These are phyloP conservation scores for Lycocorax pyrrhopterus DNA, from an alignment of 2,113 vertebrate species.

Conservation along the genomic window DNA sequence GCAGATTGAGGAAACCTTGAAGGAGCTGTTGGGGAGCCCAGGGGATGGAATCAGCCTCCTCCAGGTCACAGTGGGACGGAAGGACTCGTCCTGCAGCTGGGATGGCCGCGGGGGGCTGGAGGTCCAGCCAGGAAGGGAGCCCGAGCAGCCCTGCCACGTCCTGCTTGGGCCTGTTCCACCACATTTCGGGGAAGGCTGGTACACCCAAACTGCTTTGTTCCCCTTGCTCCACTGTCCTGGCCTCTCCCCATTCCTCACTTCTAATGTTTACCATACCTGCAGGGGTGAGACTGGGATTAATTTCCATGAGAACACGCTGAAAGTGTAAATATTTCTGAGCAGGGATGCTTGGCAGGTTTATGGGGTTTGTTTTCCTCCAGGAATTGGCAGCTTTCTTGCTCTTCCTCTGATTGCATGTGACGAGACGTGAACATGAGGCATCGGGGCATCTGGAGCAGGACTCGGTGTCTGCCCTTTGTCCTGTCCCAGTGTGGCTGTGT, in stretches of 20 bases:
- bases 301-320: background rate
- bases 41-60: background rate
- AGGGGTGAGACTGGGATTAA: slow-evolving; percentile 19
- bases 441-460: background rate
- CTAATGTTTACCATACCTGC: slow-evolving; percentile 6
- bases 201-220: background rate
- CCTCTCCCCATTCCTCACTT: slow-evolving; percentile 33
- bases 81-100: background rate
- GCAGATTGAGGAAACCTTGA: background rate
- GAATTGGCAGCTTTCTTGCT: background rate
- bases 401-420: background rate
- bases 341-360: background rate
- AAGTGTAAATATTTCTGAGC: background rate
- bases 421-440: background rate
- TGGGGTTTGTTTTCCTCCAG: background rate
- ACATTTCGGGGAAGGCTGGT: background rate
- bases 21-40: background rate
- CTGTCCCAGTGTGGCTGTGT: rapidly evolving
- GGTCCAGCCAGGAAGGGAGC: background rate
- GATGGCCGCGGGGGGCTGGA: background rate
- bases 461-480: background rate
- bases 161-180: slow-evolving; percentile 23
- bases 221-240: background rate
- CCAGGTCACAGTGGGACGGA: background rate
- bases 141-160: background rate